Evolutionary conservation across 1,140 invertebrate genomes (phyloP).

Genomic region (Globodera ellingtonae): DNA sequence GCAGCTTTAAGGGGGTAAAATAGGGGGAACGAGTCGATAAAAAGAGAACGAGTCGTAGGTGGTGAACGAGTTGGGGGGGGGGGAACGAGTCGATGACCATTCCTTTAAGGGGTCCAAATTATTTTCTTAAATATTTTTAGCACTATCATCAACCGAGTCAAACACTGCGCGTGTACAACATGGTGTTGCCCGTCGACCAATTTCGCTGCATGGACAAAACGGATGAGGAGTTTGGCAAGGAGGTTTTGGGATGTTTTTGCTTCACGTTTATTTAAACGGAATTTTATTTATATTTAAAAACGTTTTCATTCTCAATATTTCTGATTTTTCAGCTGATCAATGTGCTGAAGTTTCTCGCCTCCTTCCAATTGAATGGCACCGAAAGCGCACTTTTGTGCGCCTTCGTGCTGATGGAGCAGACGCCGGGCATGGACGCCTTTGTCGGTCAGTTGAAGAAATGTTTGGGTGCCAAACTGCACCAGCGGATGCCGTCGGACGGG

Average conservation of each 20-base stretch:
- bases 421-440: slow-evolving; percentile 24
- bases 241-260: not conserved
- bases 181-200: slow-evolving; percentile 28
- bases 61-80: too few relatives aligned
- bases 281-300: too few relatives aligned
- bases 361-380: slow-evolving; percentile 38
- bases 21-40: too few relatives aligned
- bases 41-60: too few relatives aligned
- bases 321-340: slow-evolving; percentile 31
- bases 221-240: slow-evolving; percentile 36
- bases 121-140: not conserved
- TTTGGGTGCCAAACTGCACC: slow-evolving; percentile 27
- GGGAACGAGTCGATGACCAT: too few relatives aligned
- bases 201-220: slow-evolving; percentile 37
- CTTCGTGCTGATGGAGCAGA: slow-evolving; percentile 36
- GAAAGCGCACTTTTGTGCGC: slow-evolving; percentile 45
- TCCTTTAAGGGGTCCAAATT: too few relatives aligned
- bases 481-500: slow-evolving; percentile 2
- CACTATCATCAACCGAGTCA: slow-evolving; percentile 30
- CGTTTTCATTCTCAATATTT: not conserved
- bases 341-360: slow-evolving; percentile 25
- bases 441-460: slow-evolving; percentile 38
- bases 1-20: too few relatives aligned
- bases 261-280: not conserved
- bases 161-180: slow-evolving; percentile 26